Conservation (phyloP, 2,888 invertebrate genomes). For the Mystacides longicornis region DNA sequence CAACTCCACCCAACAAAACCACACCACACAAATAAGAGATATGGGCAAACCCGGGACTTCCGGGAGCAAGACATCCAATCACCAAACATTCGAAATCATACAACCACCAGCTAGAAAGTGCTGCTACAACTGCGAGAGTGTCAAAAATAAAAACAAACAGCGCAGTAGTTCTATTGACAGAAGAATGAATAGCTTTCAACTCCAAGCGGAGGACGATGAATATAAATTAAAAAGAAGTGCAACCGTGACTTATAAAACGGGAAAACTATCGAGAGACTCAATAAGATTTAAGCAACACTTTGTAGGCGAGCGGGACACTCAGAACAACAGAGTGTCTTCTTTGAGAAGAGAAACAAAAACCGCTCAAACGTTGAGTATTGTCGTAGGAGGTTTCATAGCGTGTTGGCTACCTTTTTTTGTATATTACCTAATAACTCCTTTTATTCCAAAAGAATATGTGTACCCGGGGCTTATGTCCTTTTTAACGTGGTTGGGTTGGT, state of each 20-base stretch:
- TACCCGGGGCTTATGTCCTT: conserved; percentile 61
- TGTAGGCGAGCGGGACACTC: conserved; percentile 42
- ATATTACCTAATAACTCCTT: conserved; percentile 73
- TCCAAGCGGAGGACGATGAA: conserved; percentile 17
- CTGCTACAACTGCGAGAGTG: conserved; percentile 23
- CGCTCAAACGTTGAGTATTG: conserved; percentile 78
- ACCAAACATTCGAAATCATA: conserved; percentile 18
- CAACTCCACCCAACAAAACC: conserved; percentile 29
- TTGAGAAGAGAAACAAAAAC: conserved; percentile 78
- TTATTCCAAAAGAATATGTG: conserved; percentile 57
- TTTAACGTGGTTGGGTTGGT: conserved; percentile 84
- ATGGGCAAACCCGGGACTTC: conserved; percentile 6
- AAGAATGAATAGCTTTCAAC: conserved; percentile 20
- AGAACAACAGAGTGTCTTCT: conserved; percentile 57
- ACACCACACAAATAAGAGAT: not conserved
- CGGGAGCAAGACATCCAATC: conserved; percentile 18
- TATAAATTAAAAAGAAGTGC: conserved; percentile 33
- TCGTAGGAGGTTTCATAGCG: conserved; percentile 80
- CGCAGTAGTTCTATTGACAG: conserved; percentile 17
- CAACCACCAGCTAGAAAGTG: conserved; percentile 17
- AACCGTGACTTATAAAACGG: conserved; percentile 41
- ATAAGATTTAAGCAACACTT: conserved; percentile 46
- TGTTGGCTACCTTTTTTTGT: conserved; percentile 87
- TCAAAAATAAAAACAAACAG: conserved; percentile 21
- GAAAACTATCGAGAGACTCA: conserved; percentile 41